Conservation (phyloP, 1,140 invertebrate species). For the Diachasma alloeum region DNA sequence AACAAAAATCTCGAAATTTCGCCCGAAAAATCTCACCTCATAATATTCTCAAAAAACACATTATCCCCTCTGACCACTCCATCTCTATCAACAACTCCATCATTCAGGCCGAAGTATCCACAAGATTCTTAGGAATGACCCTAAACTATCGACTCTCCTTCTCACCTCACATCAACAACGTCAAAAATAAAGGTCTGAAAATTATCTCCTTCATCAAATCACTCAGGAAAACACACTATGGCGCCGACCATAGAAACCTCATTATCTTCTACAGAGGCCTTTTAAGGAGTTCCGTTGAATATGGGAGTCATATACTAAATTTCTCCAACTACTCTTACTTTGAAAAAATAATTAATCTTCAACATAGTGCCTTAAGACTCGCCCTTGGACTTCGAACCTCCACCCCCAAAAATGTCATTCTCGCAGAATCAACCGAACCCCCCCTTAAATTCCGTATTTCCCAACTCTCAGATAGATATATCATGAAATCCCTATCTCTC, state of each 20-base stretch:
- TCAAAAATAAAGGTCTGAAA: not conserved
- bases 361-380: not conserved
- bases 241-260: not conserved
- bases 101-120: not conserved
- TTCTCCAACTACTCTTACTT: not conserved
- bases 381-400: not conserved
- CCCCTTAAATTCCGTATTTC: not conserved
- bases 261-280: not conserved
- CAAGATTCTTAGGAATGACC: not conserved
- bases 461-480: not conserved
- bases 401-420: constrained; percentile 9
- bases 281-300: not conserved
- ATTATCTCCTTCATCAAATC: not conserved
- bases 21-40: not conserved
- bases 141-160: not conserved
- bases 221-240: not conserved
- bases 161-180: not conserved
- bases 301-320: not conserved
- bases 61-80: not conserved
- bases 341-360: not conserved
- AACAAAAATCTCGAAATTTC: not conserved
- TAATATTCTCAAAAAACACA: not conserved
- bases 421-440: constrained; percentile 7
- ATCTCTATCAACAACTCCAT: not conserved
- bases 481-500: too few species aligned